These are phyloP conservation scores for Artemia franciscana DNA, from an alignment of 1,140 invertebrate species.

Conservation along the genomic window DNA sequence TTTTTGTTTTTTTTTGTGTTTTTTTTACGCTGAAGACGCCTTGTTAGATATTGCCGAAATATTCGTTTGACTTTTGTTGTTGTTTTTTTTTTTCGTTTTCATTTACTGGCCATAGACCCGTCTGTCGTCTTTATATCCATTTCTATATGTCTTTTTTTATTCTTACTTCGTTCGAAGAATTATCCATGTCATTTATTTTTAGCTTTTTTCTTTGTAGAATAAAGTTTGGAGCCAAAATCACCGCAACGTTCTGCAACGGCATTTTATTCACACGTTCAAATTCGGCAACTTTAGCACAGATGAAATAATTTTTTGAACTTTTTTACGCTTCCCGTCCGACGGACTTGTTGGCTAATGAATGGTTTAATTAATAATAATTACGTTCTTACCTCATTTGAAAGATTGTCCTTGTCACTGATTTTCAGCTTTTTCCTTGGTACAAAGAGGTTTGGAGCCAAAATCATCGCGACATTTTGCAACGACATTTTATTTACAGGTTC, in stretches of 20 bases:
- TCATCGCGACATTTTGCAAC: constrained; percentile 72
- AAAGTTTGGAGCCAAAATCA: constrained; percentile 74
- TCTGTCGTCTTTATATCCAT: too few relatives aligned
- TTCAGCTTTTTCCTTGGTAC: constrained; percentile 29
- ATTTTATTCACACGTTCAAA: constrained; percentile 56
- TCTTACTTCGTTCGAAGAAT: constrained; percentile 11
- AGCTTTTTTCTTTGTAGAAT: constrained; percentile 40
- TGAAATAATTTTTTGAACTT: too few relatives aligned
- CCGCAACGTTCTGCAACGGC: constrained; percentile 67
- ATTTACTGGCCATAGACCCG: too few relatives aligned
- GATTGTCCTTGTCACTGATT: constrained; percentile 12
- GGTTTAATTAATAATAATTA: too few relatives aligned
- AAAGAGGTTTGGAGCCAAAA: constrained; percentile 72
- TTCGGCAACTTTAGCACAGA: constrained; percentile 41
- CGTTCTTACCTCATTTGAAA: constrained; percentile 11
- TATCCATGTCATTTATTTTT: constrained; percentile 14
- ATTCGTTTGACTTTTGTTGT: too few relatives aligned
- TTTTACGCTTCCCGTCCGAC: too few relatives aligned
- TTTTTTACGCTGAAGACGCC: too few relatives aligned
- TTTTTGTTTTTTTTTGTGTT: too few relatives aligned
- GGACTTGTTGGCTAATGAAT: too few relatives aligned
- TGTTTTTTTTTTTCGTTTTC: too few relatives aligned
- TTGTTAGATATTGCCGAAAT: too few relatives aligned
- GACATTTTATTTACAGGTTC: constrained; percentile 63
- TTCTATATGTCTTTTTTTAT: too few relatives aligned